These are phyloP conservation scores for Heliangelus exortis DNA, from an alignment of 2,797 vertebrate genomes.

Conservation along the genomic window DNA sequence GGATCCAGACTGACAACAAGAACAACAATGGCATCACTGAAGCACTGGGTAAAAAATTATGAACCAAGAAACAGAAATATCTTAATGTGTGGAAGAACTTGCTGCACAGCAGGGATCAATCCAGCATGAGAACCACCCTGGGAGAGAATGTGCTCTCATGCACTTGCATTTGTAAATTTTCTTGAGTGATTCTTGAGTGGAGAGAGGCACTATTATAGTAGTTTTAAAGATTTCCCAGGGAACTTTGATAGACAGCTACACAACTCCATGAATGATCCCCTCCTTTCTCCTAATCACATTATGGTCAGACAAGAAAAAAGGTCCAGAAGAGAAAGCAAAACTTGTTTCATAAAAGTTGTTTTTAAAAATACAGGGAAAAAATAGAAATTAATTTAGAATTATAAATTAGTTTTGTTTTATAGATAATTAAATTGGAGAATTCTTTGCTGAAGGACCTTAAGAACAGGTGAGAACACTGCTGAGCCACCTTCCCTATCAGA, in stretches of 20 bases:
- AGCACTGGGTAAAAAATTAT: background rate
- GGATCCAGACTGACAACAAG: background rate
- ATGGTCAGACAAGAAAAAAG: background rate
- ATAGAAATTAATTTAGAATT: background rate
- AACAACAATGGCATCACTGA: rapidly evolving
- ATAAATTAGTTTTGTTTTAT: background rate
- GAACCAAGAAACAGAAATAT: background rate
- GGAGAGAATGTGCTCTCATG: background rate
- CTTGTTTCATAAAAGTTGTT: background rate
- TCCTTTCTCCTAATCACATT: background rate
- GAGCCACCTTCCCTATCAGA: background rate
- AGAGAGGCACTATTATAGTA: background rate
- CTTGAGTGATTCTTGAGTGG: background rate
- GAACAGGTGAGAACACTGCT: background rate
- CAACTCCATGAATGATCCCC: background rate
- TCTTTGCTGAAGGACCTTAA: background rate
- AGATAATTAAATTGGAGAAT: background rate
- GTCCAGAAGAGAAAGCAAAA: background rate
- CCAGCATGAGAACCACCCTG: background rate
- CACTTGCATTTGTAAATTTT: background rate
- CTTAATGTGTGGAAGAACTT: background rate
- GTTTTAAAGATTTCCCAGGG: background rate
- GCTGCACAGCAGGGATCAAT: background rate
- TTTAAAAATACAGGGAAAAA: background rate
- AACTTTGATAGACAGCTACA: background rate